Conservation (phyloP, 2,888 invertebrate genomes). For the Tenthredo amoena region DNA sequence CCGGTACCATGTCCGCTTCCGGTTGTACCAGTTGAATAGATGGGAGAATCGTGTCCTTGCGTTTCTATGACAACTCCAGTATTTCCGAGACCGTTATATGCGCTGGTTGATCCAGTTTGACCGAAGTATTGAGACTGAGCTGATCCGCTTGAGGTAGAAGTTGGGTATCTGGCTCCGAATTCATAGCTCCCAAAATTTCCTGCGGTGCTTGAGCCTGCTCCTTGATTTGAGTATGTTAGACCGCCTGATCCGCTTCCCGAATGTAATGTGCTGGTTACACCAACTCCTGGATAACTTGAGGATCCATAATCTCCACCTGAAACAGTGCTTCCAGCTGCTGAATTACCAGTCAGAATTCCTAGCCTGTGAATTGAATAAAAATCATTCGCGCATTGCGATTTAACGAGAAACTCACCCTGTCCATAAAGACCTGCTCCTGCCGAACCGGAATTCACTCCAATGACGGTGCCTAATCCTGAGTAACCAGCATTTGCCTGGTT, state of each 20-base stretch:
- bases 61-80: slow-evolving; percentile 24
- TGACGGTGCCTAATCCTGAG: neutral
- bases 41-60: neutral
- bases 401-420: slow-evolving; percentile 9
- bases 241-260: slow-evolving; percentile 10
- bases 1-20: neutral
- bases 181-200: slow-evolving; percentile 4
- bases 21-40: neutral
- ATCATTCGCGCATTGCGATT: neutral
- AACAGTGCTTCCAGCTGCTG: slow-evolving; percentile 19
- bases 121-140: slow-evolving; percentile 51
- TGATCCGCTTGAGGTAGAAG: slow-evolving; percentile 4
- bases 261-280: slow-evolving; percentile 16
- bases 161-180: slow-evolving; percentile 8
- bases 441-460: neutral
- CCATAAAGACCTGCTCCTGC: slow-evolving; percentile 1
- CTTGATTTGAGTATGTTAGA: neutral
- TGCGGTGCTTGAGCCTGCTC: neutral
- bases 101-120: slow-evolving; percentile 35
- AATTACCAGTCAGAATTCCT: neutral
- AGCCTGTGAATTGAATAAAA: neutral
- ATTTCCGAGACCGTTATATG: neutral
- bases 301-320: slow-evolving; percentile 4
- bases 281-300: neutral
- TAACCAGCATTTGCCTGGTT: slow-evolving; percentile 5